These are phyloP conservation scores for Panurus biarmicus DNA, from an alignment of 2,113 vertebrate genomes.

Conservation along the genomic window DNA sequence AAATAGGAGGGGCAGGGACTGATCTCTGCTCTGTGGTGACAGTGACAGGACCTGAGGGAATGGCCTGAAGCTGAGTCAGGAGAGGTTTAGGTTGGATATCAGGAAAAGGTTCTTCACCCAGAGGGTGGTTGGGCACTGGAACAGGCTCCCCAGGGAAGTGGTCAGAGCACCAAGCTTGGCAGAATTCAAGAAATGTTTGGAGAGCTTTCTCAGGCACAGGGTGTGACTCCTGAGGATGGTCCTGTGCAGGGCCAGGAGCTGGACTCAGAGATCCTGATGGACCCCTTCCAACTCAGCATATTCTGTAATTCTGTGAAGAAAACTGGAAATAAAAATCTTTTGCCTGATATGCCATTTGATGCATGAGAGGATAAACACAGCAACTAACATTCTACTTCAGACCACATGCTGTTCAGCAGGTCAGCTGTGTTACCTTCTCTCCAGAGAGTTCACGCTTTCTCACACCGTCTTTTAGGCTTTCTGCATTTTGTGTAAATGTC, in stretches of 20 bases:
- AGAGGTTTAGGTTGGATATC: not conserved
- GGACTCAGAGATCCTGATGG: not conserved
- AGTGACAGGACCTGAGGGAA: not conserved
- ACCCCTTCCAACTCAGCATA: not conserved
- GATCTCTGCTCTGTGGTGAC: fast-evolving
- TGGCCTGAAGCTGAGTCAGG: not conserved
- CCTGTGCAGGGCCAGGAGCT: not conserved
- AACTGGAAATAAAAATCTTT: not conserved
- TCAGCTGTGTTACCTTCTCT: not conserved
- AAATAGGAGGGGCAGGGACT: not conserved
- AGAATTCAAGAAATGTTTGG: not conserved
- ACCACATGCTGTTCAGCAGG: not conserved
- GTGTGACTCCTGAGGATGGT: not conserved
- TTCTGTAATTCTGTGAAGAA: not conserved
- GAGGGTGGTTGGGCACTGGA: fast-evolving
- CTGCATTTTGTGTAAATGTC: not conserved
- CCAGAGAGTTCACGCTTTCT: not conserved
- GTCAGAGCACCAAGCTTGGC: not conserved
- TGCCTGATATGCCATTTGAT: not conserved
- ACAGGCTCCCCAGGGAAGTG: not conserved
- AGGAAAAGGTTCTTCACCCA: not conserved
- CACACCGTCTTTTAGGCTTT: not conserved
- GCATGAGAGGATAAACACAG: not conserved
- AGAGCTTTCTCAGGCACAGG: not conserved
- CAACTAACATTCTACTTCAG: not conserved